Evolutionary conservation across 2,888 invertebrate species (phyloP), one percentile per base, ranked within the genome.

Genomic region (Catocala nupta): DNA sequence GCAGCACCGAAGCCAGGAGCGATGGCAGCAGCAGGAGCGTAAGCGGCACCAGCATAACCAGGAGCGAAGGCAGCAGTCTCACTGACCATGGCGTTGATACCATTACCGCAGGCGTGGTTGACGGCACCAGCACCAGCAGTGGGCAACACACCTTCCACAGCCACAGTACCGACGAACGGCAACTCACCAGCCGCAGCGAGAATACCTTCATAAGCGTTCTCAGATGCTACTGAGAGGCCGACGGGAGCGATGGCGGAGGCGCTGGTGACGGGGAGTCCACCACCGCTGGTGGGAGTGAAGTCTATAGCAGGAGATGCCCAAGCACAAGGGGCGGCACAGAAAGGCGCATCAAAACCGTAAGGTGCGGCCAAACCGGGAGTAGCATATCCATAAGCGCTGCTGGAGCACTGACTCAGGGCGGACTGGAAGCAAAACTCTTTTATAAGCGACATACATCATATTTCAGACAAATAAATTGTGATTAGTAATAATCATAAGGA

Each of bases 141-240:
- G 63, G 82, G 80, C 36, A 82, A 74, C 72, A 76, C 77, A 33
- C 81, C 81, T 1, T 72, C 67, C 11, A 78, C 65, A 5, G 68
- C 69, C 9, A 86, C 77, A 55, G 76, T 83, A 51, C 84, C 85
- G 9, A 76, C 63, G 44, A 72, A 70, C 48, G 56, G 81, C 73
- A 68, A 60, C 62, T 72, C 75, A 52, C 74, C 74, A 68, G 55
- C 74, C 64, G 57, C 75, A 65, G 56, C 60, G 25, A 76, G 64
- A 53, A 56, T 55, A 45, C 77, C 77, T 52, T 74, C n/a, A n/a
- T n/a, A n/a, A n/a, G n/a, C n/a, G n/a, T n/a, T n/a, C n/a, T n/a
- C n/a, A n/a, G n/a, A n/a, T n/a, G n/a, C n/a, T n/a, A n/a, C n/a
- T n/a, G n/a, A n/a, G n/a, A n/a, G n/a, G n/a, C n/a, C n/a, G n/a